Percentiles rank a stretch among this genome's conserved stretches.
These are phyloP conservation scores for Aspidiotus rigidus DNA, from an alignment of 2,888 invertebrate genomes.

Conservation along the genomic window DNA sequence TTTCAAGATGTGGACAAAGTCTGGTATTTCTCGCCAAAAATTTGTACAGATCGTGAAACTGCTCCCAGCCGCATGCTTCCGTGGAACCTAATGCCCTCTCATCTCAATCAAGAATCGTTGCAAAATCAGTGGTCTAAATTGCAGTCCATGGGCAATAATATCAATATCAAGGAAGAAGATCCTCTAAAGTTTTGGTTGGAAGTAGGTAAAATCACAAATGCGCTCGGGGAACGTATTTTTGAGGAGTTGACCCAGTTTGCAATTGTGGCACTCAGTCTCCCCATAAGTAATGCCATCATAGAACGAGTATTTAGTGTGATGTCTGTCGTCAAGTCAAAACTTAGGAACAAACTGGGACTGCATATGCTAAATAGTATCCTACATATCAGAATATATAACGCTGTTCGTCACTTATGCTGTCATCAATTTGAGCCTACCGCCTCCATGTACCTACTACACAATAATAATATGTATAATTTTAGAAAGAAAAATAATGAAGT, in stretches of 20 bases:
- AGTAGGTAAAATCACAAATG: background rate
- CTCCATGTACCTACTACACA: background rate
- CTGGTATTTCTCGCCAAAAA: conserved; percentile 1
- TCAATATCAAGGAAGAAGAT: conserved; percentile 3
- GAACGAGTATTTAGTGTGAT: conserved; percentile 11
- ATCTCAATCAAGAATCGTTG: background rate
- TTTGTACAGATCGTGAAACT: too few species aligned
- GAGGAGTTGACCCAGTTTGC: background rate
- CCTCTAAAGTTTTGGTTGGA: background rate
- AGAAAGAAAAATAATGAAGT: too few species aligned
- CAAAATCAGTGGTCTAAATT: background rate
- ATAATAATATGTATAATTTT: background rate
- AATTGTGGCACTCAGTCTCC: background rate
- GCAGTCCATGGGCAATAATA: background rate
- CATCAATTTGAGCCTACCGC: background rate
- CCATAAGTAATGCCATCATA: background rate
- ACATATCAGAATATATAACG: background rate
- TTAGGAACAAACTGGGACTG: background rate
- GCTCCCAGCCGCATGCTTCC: background rate
- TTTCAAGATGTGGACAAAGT: conserved; percentile 10
- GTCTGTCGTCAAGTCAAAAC: conserved; percentile 1
- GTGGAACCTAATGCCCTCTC: background rate
- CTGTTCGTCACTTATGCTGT: background rate
- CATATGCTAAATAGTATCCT: background rate
- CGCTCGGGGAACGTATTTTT: background rate